Conservation (phyloP, 2,888 invertebrate species). For the Drosophila lacicola region DNA sequence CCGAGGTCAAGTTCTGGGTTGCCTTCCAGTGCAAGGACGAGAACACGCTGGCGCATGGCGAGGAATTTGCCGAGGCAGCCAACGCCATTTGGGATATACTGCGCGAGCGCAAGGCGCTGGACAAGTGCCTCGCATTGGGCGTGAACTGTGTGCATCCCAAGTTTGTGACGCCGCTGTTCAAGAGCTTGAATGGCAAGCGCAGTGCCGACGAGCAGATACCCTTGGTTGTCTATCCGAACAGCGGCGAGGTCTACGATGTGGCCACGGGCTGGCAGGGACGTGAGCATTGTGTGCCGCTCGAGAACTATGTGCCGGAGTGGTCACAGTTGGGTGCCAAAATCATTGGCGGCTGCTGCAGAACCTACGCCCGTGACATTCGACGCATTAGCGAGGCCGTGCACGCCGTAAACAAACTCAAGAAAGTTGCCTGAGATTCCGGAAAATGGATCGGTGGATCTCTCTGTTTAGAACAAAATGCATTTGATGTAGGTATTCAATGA, state of each 20-base stretch:
- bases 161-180: conserved; percentile 88
- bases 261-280: conserved; percentile 88
- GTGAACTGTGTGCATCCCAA: conserved; percentile 93
- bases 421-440: conserved; percentile 28
- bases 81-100: conserved; percentile 88
- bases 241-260: conserved; percentile 87
- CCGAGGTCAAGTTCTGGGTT: conserved; percentile 93
- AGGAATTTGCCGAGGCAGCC: conserved; percentile 91
- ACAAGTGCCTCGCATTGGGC: conserved; percentile 92
- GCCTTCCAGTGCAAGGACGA: conserved; percentile 93
- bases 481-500: conserved; percentile 11
- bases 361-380: conserved; percentile 92
- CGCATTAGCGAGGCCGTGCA: conserved; percentile 87
- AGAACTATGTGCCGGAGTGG: conserved; percentile 92
- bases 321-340: conserved; percentile 91
- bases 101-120: conserved; percentile 87
- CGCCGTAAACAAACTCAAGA: conserved; percentile 63
- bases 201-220: conserved; percentile 87
- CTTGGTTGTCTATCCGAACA: conserved; percentile 96
- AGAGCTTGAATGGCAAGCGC: conserved; percentile 86
- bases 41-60: conserved; percentile 90
- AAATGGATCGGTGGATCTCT: conserved; percentile 3
- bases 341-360: conserved; percentile 96
- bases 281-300: conserved; percentile 90
- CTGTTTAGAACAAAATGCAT: conserved; percentile 15